Base-by-base conservation (phyloP, 2,888 invertebrate species). In the Heliconius erato region DNA sequence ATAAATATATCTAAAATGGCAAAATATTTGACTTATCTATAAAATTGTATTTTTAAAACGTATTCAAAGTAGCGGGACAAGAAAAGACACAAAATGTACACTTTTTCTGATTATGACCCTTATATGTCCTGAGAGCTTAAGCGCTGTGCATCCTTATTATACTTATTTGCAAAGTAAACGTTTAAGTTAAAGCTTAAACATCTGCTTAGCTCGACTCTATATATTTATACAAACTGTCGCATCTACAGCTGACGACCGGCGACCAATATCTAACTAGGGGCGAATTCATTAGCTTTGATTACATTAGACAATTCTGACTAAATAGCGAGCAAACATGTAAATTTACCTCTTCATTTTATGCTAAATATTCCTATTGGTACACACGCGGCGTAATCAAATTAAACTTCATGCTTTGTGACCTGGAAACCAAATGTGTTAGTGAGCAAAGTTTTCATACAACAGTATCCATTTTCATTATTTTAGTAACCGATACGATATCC, bases 201-300 rank as follows among this genome's bases (percentile, higher is more conserved):
- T 79, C 54, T 68, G 65, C 79, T 79, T 83, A 65, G 35, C 71
- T 74, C 65, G 77, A 82, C 49, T 68, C 40, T 77, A 28, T 28
- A 19, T 63, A 77, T 77, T 77, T 74, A 80, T 78, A 77, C 80
- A 77, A 81, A 84, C 77, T 79, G 65, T 76, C 74, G 80, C 67
- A 77, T 79, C 85, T 85, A 85, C 84, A 87, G 86, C 82, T 88
- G 89, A 88, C 89, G 89, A 89, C 88, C 89, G 88, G 90, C 89
- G 89, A 89, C 89, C 89, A 87, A 91, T 91, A 90, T 88, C 91
- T 91, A 92, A 92, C 93, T 91, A 91, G 91, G 92, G 93, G 90
- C 89, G 91, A 89, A 93, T 94, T 94, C 94, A 94, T 95, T 94
- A 94, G 92, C 91, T 87, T 87, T 94, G 93, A 93, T 94, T 94